phyloP scores from a whole-genome alignment of 2,113 vertebrate species.

The Ailuropoda melanoleuca region DNA sequence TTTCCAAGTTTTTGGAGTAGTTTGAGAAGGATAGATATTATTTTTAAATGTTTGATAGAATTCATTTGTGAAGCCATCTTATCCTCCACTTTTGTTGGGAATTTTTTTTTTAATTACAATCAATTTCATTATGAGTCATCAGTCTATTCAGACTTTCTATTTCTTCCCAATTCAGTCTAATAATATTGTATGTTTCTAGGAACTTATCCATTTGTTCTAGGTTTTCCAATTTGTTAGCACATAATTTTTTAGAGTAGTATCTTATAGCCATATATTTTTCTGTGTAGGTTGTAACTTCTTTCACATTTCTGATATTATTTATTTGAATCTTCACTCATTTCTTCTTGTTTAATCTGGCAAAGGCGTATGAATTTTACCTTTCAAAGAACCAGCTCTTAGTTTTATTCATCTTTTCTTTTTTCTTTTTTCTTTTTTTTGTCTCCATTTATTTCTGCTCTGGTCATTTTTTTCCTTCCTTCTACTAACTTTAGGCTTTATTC shows the following conservation, averaged over 20 bases:
- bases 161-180: neutral
- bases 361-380: neutral
- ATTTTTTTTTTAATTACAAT: neutral
- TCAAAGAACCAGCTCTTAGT: neutral
- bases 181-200: neutral
- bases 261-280: neutral
- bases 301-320: neutral
- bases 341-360: neutral
- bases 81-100: neutral
- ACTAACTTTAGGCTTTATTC: neutral
- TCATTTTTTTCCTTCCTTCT: neutral
- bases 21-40: neutral
- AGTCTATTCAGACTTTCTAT: neutral
- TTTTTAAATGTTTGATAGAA: neutral
- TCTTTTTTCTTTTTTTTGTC: neutral
- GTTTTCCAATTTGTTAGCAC: neutral
- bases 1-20: neutral
- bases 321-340: neutral
- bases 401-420: neutral
- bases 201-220: neutral
- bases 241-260: neutral
- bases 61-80: neutral
- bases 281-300: neutral
- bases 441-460: neutral
- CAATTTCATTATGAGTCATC: neutral